Evolutionary conservation across 2,797 vertebrate genomes (phyloP).

Genomic region (Premnoplex brunnescens): DNA sequence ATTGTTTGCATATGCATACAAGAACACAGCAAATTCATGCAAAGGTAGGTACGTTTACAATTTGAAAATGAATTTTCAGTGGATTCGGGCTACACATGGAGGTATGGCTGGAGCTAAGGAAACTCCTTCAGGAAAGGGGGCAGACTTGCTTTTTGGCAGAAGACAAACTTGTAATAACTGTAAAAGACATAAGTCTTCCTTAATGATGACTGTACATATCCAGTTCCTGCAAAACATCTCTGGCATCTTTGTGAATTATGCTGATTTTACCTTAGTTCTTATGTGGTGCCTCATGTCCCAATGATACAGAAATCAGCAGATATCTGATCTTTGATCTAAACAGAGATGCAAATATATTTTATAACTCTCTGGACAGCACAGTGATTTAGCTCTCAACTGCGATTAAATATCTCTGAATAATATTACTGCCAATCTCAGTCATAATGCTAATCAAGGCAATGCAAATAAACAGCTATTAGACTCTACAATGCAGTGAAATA

Average conservation of each 20-base stretch:
- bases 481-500: neutral
- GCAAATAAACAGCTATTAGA: neutral
- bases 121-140: neutral
- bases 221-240: neutral
- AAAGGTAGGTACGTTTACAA: neutral
- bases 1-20: neutral
- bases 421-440: neutral
- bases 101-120: neutral
- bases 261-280: neutral
- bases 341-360: neutral
- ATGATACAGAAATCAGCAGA: neutral
- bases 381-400: conserved; percentile 1
- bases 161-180: neutral
- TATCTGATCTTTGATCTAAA: neutral
- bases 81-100: neutral
- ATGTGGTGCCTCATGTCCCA: neutral
- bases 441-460: conserved; percentile 14
- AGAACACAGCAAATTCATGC: neutral
- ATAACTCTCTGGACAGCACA: neutral
- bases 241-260: neutral
- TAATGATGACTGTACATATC: neutral
- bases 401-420: neutral
- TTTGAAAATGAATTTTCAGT: neutral
- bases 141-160: neutral
- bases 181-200: neutral